These are phyloP conservation scores for Scaeva pyrastri DNA, from an alignment of 2,888 invertebrate species.

Conservation along the genomic window DNA sequence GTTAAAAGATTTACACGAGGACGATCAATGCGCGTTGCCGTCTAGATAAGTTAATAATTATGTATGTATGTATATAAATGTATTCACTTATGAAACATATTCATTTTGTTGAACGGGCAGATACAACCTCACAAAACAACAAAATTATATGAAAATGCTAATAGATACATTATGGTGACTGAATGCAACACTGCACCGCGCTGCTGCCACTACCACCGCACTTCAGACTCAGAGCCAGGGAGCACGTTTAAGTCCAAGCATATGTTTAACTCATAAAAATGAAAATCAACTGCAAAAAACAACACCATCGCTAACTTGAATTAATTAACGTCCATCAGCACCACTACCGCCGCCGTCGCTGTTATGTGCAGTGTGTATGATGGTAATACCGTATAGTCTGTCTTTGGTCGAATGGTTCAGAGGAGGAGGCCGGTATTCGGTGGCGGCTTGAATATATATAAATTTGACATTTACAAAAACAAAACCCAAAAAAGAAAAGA, in stretches of 20 bases:
- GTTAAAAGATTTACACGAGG: slow-evolving; percentile 11
- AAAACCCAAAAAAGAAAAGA: slow-evolving; percentile 35
- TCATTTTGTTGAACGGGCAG: slow-evolving; percentile 46
- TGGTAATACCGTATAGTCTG: no score
- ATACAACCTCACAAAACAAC: background rate
- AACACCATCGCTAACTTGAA: slow-evolving; percentile 50
- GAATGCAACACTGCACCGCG: slow-evolving; percentile 50
- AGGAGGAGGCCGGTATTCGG: no score
- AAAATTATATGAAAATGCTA: slow-evolving; percentile 64
- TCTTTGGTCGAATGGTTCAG: slow-evolving; percentile 41
- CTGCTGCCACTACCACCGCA: no score
- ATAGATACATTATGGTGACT: slow-evolving; percentile 75
- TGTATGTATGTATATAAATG: slow-evolving; percentile 51
- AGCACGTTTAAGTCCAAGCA: slow-evolving; percentile 51
- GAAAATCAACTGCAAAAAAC: slow-evolving; percentile 30
- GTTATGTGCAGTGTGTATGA: background rate
- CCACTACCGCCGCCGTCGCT: background rate
- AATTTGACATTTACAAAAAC: slow-evolving; percentile 50
- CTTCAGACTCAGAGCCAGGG: no score
- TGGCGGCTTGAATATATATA: slow-evolving; percentile 38
- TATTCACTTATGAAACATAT: slow-evolving; percentile 68
- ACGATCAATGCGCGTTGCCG: slow-evolving; percentile 17
- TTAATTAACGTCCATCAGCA: slow-evolving; percentile 73
- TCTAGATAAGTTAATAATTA: no score
- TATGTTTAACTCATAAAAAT: slow-evolving; percentile 61